A percentile compares a stretch with the other conserved stretches of the same genome.
phyloP scores from a whole-genome alignment of 2,797 vertebrate genomes.

The Tinamus major region DNA sequence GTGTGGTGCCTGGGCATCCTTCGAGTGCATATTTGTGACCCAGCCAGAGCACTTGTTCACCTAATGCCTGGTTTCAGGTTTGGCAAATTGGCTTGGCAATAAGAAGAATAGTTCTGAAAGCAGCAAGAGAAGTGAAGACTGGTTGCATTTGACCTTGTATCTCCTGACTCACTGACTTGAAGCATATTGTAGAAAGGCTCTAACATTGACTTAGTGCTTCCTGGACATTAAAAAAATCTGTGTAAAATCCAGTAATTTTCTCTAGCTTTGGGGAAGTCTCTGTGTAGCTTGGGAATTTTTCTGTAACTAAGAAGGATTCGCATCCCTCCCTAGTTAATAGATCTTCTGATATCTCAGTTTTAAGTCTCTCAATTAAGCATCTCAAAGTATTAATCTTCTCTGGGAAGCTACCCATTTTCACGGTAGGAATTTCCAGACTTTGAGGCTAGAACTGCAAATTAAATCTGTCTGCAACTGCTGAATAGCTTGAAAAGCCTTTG shows the following conservation, averaged over 20 bases:
- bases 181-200: neutral
- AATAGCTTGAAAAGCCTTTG: conserved; percentile 9
- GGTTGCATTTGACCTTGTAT: neutral
- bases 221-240: neutral
- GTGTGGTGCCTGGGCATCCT: neutral
- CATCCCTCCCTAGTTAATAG: neutral
- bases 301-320: neutral
- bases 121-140: neutral
- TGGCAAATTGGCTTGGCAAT: neutral
- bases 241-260: neutral
- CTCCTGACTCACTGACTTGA: neutral
- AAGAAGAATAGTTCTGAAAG: neutral
- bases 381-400: neutral
- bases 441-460: neutral
- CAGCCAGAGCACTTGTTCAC: neutral
- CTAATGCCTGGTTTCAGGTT: neutral
- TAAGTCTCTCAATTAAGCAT: neutral
- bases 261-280: neutral
- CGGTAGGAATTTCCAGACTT: neutral
- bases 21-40: neutral
- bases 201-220: neutral
- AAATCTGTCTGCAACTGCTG: neutral
- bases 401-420: conserved; percentile 13
- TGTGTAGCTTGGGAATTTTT: neutral
- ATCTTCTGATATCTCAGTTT: neutral